Conservation (phyloP, 2,797 vertebrate genomes). For the Eospalax fontanierii region DNA sequence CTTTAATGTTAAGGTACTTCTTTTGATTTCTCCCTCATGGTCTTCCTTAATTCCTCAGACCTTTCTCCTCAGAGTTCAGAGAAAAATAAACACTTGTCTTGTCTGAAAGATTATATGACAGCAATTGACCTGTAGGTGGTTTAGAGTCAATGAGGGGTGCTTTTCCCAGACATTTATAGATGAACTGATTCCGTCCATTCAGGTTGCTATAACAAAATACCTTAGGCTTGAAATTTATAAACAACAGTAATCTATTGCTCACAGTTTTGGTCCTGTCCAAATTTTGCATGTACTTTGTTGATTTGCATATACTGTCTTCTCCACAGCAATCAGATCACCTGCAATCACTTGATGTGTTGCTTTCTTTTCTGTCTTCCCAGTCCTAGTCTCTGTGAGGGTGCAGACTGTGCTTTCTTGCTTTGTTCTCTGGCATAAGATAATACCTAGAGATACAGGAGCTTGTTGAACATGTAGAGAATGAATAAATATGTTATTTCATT, state of each 20-base stretch:
- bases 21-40: neutral
- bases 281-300: neutral
- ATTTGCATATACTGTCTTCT: neutral
- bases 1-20: neutral
- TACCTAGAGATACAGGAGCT: neutral
- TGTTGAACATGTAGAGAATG: neutral
- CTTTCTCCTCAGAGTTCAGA: neutral
- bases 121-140: neutral
- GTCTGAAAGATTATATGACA: neutral
- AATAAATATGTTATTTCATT: neutral
- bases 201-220: neutral
- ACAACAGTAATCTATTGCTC: neutral
- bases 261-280: neutral
- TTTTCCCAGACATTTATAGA: neutral
- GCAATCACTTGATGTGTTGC: neutral
- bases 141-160: neutral
- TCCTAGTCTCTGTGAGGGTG: neutral
- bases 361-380: neutral
- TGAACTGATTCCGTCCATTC: neutral
- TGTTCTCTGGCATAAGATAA: neutral
- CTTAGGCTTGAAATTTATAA: neutral
- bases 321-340: neutral
- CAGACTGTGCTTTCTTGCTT: neutral
- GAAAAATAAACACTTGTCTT: neutral
- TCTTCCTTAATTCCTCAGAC: neutral